Evolutionary conservation across 2,888 invertebrate species (phyloP).

Genomic region (Dryadula phaetusa): DNA sequence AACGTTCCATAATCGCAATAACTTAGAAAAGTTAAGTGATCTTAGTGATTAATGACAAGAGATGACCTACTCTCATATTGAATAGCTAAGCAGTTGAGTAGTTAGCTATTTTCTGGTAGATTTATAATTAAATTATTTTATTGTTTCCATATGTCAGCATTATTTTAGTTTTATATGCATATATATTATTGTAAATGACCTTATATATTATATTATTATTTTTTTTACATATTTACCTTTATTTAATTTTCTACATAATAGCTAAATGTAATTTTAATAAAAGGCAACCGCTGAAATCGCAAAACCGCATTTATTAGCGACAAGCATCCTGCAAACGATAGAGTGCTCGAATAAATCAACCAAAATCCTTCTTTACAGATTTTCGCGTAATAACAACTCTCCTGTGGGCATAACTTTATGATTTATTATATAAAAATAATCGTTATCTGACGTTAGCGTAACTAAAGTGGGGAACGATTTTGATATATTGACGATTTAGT

Average conservation of each 20-base stretch:
- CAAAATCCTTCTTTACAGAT: conserved; percentile 57
- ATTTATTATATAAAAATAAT: conserved; percentile 51
- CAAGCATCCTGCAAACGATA: conserved; percentile 54
- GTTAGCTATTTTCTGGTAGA: too few species aligned
- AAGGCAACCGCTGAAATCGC: neutral
- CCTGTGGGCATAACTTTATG: conserved; percentile 47
- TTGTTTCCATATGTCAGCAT: too few species aligned
- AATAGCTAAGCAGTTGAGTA: neutral
- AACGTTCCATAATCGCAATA: neutral
- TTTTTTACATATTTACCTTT: too few species aligned
- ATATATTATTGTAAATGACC: too few species aligned
- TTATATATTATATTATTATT: too few species aligned
- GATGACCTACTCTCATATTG: conserved; percentile 1
- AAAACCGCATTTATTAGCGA: conserved; percentile 16
- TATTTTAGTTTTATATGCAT: too few species aligned
- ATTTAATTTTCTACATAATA: neutral
- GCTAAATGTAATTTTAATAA: neutral
- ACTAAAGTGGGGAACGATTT: conserved; percentile 14
- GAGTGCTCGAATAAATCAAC: conserved; percentile 63
- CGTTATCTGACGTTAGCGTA: conserved; percentile 44
- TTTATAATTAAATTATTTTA: too few species aligned
- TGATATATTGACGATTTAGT: conserved; percentile 25
- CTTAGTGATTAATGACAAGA: neutral
- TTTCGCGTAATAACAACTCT: conserved; percentile 65
- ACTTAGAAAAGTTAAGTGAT: neutral